Conservation (phyloP, 2,888 invertebrate species). For the Taphrorychus bicolor region DNA sequence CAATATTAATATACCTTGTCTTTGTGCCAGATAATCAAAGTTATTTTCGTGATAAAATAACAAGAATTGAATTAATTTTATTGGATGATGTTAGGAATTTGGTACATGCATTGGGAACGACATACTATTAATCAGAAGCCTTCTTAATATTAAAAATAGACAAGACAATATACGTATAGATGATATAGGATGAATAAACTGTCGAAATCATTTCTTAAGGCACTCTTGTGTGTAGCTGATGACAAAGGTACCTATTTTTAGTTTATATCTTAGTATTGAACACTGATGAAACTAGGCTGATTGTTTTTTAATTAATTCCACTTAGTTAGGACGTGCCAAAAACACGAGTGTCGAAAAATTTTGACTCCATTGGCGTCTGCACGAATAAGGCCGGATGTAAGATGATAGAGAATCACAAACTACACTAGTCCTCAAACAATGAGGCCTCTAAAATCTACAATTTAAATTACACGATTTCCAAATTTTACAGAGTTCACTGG, state of each 20-base stretch:
- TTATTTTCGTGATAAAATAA: conserved; percentile 22
- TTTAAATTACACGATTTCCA: too few species aligned
- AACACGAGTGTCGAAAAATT: not conserved
- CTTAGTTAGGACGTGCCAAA: not conserved
- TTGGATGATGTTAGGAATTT: conserved; percentile 12
- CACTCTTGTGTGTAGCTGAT: too few species aligned
- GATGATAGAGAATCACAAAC: too few species aligned
- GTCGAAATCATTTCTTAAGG: not conserved
- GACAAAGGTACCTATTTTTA: not conserved
- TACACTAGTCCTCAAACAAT: too few species aligned
- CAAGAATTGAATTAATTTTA: conserved; percentile 26
- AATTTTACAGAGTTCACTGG: too few species aligned
- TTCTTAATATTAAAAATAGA: conserved; percentile 11
- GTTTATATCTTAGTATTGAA: not conserved
- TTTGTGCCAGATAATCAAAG: conserved; percentile 24
- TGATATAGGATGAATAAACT: not conserved
- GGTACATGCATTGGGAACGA: conserved; percentile 10
- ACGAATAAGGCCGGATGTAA: not conserved
- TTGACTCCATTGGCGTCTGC: not conserved
- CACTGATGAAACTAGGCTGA: not conserved
- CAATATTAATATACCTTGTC: conserved; percentile 15
- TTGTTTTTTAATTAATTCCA: not conserved
- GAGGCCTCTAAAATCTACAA: too few species aligned
- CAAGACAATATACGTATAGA: conserved; percentile 2
- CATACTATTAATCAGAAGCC: conserved; percentile 9